Conservation (phyloP, 2,797 vertebrate species). For the Cossypha caffra region DNA sequence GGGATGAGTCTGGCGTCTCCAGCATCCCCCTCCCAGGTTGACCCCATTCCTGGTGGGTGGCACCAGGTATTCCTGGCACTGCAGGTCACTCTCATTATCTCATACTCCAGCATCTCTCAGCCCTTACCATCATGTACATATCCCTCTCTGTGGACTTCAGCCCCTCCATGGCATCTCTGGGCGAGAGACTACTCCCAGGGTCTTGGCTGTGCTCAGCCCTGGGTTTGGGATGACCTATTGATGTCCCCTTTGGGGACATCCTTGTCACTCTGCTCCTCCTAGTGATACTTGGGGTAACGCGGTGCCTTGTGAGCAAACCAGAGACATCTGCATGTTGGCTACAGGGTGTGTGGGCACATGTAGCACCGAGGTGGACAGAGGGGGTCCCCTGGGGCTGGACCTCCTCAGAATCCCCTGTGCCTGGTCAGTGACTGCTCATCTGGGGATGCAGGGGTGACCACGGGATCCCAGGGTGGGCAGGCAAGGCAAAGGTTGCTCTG, state of each 20-base stretch:
- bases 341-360: accelerated
- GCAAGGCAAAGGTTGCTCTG: background rate
- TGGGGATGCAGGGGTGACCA: background rate
- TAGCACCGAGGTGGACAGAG: background rate
- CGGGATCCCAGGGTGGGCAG: accelerated
- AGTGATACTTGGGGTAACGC: background rate
- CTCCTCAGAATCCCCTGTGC: background rate
- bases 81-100: background rate
- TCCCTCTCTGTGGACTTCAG: background rate
- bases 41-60: background rate
- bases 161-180: background rate
- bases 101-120: background rate
- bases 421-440: background rate
- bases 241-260: background rate
- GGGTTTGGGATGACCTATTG: accelerated
- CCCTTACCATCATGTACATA: too few species aligned
- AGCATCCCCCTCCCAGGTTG: background rate
- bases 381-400: background rate
- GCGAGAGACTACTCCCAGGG: background rate
- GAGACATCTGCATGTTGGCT: background rate
- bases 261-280: background rate
- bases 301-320: accelerated
- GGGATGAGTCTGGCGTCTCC: accelerated
- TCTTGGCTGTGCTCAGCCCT: background rate
- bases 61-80: background rate